A percentile compares a stretch with the other conserved stretches of the same genome.
These are phyloP conservation scores for Erythrocercus mccallii DNA, from an alignment of 2,113 vertebrate genomes.

Conservation along the genomic window DNA sequence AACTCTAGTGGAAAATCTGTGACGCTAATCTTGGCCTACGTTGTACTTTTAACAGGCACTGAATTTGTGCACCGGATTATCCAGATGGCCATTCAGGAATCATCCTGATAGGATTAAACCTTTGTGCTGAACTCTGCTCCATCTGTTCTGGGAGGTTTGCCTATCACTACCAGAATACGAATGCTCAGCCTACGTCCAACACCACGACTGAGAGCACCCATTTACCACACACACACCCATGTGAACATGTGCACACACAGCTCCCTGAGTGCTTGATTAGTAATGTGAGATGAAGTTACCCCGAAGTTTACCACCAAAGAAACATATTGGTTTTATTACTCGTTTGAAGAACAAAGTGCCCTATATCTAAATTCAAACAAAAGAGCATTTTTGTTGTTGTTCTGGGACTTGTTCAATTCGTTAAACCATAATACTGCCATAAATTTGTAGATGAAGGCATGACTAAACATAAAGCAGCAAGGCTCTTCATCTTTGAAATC, in stretches of 20 bases:
- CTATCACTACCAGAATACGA: slow-evolving; percentile 68
- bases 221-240: background rate
- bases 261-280: slow-evolving; percentile 24
- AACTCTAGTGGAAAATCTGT: slow-evolving; percentile 88
- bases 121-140: slow-evolving; percentile 88
- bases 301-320: slow-evolving; percentile 37
- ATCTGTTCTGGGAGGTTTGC: slow-evolving; percentile 83
- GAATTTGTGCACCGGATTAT: slow-evolving; percentile 88
- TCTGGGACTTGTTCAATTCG: slow-evolving; percentile 55
- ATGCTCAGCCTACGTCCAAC: slow-evolving; percentile 59
- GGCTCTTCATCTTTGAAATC: slow-evolving; percentile 62
- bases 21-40: slow-evolving; percentile 87
- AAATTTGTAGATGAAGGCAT: slow-evolving; percentile 52
- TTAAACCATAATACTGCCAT: slow-evolving; percentile 43
- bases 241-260: background rate
- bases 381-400: slow-evolving; percentile 52
- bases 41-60: slow-evolving; percentile 86
- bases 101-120: slow-evolving; percentile 97
- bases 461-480: slow-evolving; percentile 46
- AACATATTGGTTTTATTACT: slow-evolving; percentile 55
- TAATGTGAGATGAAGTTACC: slow-evolving; percentile 24
- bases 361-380: slow-evolving; percentile 55
- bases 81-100: slow-evolving; percentile 96
- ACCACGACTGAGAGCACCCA: background rate
- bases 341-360: slow-evolving; percentile 30